phyloP scores from a whole-genome alignment of 2,797 vertebrate species.

The Tokudaia tokunoshimensis region DNA sequence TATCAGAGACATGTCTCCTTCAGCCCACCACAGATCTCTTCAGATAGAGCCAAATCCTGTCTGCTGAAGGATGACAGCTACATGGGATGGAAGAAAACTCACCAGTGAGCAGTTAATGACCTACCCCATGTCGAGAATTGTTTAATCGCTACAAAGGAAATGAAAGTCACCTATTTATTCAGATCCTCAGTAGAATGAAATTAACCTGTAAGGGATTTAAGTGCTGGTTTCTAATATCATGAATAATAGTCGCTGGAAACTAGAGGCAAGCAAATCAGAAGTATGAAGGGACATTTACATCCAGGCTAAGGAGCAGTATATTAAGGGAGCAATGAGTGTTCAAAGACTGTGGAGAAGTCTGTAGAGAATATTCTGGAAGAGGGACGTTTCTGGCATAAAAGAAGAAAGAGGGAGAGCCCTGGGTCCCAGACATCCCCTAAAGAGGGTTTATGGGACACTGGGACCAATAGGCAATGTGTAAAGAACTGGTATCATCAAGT shows the following conservation, averaged over 20 bases:
- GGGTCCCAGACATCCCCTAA: neutral
- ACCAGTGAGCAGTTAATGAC: too few species aligned
- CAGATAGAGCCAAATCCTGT: neutral
- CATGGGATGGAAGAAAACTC: neutral
- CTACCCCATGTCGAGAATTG: neutral
- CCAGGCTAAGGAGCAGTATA: neutral
- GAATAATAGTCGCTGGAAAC: neutral
- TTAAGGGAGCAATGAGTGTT: neutral
- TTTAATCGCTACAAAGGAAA: neutral
- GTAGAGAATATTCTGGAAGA: neutral
- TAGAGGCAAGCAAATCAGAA: neutral
- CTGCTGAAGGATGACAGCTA: neutral
- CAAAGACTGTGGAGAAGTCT: neutral
- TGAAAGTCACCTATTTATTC: neutral
- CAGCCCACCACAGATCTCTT: neutral
- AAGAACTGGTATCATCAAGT: neutral
- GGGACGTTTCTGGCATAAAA: neutral
- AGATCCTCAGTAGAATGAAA: fast-evolving
- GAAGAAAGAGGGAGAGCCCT: neutral
- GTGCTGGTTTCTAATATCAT: neutral
- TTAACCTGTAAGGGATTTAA: neutral
- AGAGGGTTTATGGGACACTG: neutral
- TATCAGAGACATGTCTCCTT: neutral
- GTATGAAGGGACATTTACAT: neutral
- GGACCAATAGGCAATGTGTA: neutral